These are phyloP conservation scores for Menura novaehollandiae DNA, from an alignment of 2,113 vertebrate genomes.

Conservation along the genomic window DNA sequence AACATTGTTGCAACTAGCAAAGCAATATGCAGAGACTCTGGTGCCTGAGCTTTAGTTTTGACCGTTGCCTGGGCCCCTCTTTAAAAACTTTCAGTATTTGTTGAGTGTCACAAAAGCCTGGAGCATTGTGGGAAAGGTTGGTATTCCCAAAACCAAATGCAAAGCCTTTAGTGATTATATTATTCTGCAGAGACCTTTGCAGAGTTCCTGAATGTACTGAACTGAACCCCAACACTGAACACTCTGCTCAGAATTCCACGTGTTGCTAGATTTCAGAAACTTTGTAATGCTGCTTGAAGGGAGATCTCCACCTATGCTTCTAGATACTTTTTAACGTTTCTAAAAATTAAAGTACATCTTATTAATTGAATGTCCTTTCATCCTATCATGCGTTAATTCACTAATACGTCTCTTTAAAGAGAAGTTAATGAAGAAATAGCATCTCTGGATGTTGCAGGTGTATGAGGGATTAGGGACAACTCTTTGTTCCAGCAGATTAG, in stretches of 20 bases:
- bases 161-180: not conserved
- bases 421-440: not conserved
- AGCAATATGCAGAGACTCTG: not conserved
- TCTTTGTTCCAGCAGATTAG: not conserved
- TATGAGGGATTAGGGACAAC: not conserved
- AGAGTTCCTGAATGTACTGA: not conserved
- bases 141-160: not conserved
- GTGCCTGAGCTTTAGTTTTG: not conserved
- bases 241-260: not conserved
- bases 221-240: not conserved
- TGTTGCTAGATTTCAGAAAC: not conserved
- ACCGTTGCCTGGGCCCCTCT: not conserved
- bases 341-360: not conserved
- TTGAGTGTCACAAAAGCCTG: not conserved
- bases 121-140: not conserved
- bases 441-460: not conserved
- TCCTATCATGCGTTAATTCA: not conserved
- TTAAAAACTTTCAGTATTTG: not conserved
- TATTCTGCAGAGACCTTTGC: constrained; percentile 24
- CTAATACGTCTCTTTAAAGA: not conserved
- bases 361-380: not conserved
- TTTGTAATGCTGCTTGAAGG: not conserved
- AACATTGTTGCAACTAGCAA: not conserved
- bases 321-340: not conserved
- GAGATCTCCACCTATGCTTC: not conserved